Evolutionary conservation across 2,113 vertebrate species (phyloP).

Genomic region (Platycercus adscitus): DNA sequence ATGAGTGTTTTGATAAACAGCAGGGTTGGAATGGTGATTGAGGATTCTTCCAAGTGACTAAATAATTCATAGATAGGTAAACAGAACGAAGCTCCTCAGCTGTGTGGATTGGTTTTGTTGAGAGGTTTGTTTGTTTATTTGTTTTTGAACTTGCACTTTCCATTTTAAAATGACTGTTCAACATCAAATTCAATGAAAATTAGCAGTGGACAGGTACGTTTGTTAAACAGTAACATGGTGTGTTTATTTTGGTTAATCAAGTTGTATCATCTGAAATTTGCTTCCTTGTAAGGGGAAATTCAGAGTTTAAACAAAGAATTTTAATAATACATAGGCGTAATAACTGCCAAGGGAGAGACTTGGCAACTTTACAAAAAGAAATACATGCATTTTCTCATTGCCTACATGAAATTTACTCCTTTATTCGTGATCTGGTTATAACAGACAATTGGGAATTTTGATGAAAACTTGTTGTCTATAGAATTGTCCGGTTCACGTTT

Average conservation of each 20-base stretch:
- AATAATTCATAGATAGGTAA: neutral
- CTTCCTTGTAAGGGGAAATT: neutral
- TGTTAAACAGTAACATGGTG: neutral
- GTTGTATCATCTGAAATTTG: neutral
- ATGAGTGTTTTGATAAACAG: neutral
- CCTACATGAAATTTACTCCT: neutral
- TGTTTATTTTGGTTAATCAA: neutral
- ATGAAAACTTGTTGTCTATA: neutral
- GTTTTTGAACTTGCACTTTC: neutral
- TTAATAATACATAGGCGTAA: conserved; percentile 9
- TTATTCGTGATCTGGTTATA: neutral
- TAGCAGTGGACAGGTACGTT: neutral
- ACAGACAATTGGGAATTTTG: neutral
- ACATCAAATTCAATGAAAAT: neutral
- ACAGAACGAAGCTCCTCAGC: neutral
- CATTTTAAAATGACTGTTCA: neutral
- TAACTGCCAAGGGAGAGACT: neutral
- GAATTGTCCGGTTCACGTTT: neutral
- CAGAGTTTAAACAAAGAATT: conserved; percentile 5
- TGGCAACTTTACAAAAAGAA: neutral
- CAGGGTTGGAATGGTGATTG: neutral
- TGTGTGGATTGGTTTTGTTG: neutral
- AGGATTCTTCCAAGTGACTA: neutral
- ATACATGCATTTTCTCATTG: conserved; percentile 8
- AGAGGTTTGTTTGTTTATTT: neutral